Evolutionary conservation across 2,113 vertebrate genomes (phyloP), one percentile per base, ranked within the genome.

Genomic region (Meleagris gallopavo): DNA sequence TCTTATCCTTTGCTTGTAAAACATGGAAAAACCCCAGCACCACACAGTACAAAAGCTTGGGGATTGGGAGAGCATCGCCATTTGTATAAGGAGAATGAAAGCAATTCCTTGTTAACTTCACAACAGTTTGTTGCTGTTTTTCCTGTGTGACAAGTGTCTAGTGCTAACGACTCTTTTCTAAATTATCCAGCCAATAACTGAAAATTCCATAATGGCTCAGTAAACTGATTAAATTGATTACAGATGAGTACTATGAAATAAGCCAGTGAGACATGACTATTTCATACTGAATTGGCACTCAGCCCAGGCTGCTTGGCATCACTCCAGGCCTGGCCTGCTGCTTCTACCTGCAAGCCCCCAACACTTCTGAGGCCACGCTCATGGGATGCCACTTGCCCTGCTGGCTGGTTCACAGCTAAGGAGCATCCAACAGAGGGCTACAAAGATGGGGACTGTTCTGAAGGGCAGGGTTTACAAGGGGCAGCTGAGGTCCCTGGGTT

Each of bases 311-410:
- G 6, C 7, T 45, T 45, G 73, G 91, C 61, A 86, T 30, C 9
- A 8, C 77, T 72, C 82, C 81, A 82, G 81, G 48, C 32, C 38
- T 32, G 32, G 72, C 65, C 76, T 32, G 6, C 2, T 41, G 4
- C 16, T n/a, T 22, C 41, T 52, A 43, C 41, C 13, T 36, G 22
- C 0, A 0, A 77, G 80, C 45, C 46, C 50, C 66, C 36, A 45
- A 3, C 0, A 0, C 69, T 43, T 22, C 70, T 19, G 45, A 76
- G 80, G 69, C 64, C 0, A 0, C 2, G 10, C 54, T 20, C 10
- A 24, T 17, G 32, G 70, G 29, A 88, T 46, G 41, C 41, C 32
- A 24, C 48, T 34, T 18, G 20, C 36, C 43, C 32, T 27, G 71
- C 13, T 13, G 30, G 62, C 64, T 61, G 57, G 38, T 52, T 61